Conservation (phyloP, 2,113 vertebrate genomes). For the Notarius quadriscutis region DNA sequence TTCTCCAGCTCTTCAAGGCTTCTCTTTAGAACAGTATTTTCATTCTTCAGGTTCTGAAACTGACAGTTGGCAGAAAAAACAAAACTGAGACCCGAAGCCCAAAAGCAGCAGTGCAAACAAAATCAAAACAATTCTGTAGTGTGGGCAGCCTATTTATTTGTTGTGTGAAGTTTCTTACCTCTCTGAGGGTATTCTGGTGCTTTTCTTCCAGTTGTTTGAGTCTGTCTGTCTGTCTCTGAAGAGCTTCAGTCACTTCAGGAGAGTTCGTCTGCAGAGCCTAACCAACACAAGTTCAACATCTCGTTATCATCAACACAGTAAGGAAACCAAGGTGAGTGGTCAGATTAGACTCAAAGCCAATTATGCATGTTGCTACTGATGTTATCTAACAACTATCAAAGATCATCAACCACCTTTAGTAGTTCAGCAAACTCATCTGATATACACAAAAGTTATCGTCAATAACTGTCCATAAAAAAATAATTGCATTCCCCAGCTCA, state of each 20-base stretch:
- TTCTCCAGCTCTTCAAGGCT: conserved; percentile 61
- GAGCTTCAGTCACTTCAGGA: conserved; percentile 65
- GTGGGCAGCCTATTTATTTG: conserved; percentile 13
- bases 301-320: conserved; percentile 19
- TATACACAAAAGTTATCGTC: neutral
- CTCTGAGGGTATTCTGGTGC: conserved; percentile 66
- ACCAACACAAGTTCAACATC: conserved; percentile 4
- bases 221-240: conserved; percentile 51
- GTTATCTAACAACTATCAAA: neutral
- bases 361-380: neutral
- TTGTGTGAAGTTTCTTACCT: conserved; percentile 62
- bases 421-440: conserved; percentile 1
- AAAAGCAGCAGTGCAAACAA: conserved; percentile 23
- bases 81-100: conserved; percentile 35
- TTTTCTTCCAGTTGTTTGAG: conserved; percentile 61
- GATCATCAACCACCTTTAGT: neutral
- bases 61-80: conserved; percentile 53
- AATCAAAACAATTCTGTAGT: conserved; percentile 9
- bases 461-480: conserved; percentile 22
- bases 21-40: conserved; percentile 69
- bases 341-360: neutral
- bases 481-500: conserved; percentile 10
- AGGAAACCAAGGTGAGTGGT: neutral
- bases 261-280: conserved; percentile 57
- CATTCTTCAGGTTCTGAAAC: conserved; percentile 74